phyloP scores from a whole-genome alignment of 2,888 invertebrate genomes.

The Vandiemenella viatica region DNA sequence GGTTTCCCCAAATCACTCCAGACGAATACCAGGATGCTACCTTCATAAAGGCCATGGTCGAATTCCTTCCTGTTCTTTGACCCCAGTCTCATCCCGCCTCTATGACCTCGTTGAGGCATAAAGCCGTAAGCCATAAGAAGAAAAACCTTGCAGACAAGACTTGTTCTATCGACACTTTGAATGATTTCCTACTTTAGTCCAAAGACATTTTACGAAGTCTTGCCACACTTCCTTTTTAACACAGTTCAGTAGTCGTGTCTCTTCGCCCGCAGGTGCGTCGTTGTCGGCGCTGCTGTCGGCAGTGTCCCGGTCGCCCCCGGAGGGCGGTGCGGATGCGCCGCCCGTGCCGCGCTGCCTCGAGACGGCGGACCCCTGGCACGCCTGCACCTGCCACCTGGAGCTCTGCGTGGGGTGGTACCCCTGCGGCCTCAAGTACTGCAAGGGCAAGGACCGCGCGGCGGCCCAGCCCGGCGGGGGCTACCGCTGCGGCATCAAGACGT shows the following conservation, averaged over 20 bases:
- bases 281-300: constrained; percentile 55
- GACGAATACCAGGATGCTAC: no score
- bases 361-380: constrained; percentile 49
- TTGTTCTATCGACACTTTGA: no score
- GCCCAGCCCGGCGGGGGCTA: constrained; percentile 53
- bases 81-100: no score
- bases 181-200: no score
- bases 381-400: constrained; percentile 75
- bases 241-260: background rate
- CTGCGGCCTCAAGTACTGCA: constrained; percentile 88
- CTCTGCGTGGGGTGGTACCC: constrained; percentile 92
- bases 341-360: constrained; percentile 38
- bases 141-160: no score
- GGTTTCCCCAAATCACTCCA: no score
- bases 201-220: no score
- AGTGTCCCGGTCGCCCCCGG: constrained; percentile 53
- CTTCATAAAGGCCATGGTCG: no score
- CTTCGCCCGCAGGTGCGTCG: constrained; percentile 45
- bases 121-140: no score
- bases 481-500: constrained; percentile 91
- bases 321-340: constrained; percentile 18
- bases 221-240: no score
- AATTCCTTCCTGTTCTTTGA: no score
- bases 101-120: no score
- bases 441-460: constrained; percentile 39